phyloP scores from a whole-genome alignment of 2,888 invertebrate genomes.

The Agonopterix subpropinquella region DNA sequence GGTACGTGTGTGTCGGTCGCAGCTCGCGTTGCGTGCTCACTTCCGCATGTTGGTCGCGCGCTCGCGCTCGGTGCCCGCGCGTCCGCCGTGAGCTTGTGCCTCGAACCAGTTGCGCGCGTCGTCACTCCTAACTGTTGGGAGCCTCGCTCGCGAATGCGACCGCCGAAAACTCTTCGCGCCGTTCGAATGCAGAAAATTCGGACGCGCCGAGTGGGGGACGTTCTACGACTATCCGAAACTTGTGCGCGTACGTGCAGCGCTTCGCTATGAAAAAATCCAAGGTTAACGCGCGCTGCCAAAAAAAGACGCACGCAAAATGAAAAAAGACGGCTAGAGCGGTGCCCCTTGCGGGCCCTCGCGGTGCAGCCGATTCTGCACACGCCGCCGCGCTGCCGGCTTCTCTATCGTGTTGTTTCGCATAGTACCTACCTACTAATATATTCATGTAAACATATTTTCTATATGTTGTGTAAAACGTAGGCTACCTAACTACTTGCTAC shows the following conservation, averaged over 20 bases:
- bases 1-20: constrained; percentile 29
- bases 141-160: constrained; percentile 72
- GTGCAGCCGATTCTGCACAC: constrained; percentile 59
- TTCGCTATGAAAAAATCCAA: constrained; percentile 73
- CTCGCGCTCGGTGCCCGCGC: constrained; percentile 39
- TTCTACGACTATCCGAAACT: constrained; percentile 72
- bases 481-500: no score
- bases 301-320: constrained; percentile 75
- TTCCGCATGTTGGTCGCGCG: constrained; percentile 69
- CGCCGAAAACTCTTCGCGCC: constrained; percentile 71
- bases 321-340: constrained; percentile 69
- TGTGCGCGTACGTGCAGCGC: constrained; percentile 72
- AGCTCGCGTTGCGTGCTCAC: constrained; percentile 48
- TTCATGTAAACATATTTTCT: no score
- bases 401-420: no score
- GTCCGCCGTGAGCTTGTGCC: constrained; percentile 37
- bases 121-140: constrained; percentile 57
- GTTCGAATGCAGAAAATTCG: constrained; percentile 74
- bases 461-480: no score
- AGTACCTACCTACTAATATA: no score
- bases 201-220: constrained; percentile 72
- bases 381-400: constrained; percentile 15
- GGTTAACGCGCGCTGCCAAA: constrained; percentile 75
- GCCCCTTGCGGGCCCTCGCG: constrained; percentile 60
- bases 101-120: constrained; percentile 43